Evolutionary conservation across 2,113 vertebrate genomes (phyloP), one percentile per base, ranked within the genome.

Genomic region (Rhabdomys dilectus): DNA sequence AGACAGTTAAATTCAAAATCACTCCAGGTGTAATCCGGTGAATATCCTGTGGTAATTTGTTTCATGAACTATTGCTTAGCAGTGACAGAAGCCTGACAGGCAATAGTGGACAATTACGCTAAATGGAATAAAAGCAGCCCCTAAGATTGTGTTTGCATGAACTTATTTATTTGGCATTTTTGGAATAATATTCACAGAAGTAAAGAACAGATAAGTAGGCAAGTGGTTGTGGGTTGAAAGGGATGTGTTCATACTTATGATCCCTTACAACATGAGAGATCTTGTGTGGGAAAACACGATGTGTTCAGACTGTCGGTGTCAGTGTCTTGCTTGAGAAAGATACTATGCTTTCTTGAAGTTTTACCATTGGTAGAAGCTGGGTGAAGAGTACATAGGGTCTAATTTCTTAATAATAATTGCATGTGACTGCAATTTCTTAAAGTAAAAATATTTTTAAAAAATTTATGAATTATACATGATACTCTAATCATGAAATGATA

Each of bases 361-460:
- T 64, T 76, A 34, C 22, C 34, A 39, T 70, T 77, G 48, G 7
- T 29, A 78, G 72, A 93, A 73, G 42, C 39, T 48, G 29, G 3
- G 3, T 53, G n/a, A 70, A 92, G 16, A 31, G 62, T 26, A 76
- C 12, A 5, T 13, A 82, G 21, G 24, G 48, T 87, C 64, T 62
- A 48, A 45, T 70, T 97, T 94, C 76, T 96, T 95, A 73, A 48
- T 19, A 73, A 48, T 19, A 80, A 42, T 31, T 96, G 12, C 53
- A 34, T 64, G 17, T 72, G 53, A 82, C 68, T 82, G 21, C 22
- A 76, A 7, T 82, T 70, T 22, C 31, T 85, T 11, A 91, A 64
- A 93, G 34, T 77, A 86, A 87, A 93, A 94, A 72, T 72, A 6
- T 60, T 73, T 72, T 66, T 51, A n/a, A 78, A 68, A 86, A 93